A percentile compares a stretch with the other conserved stretches of the same genome.
Conservation (phyloP, 2,888 invertebrate genomes). For the Pediacus dermestoides region DNA sequence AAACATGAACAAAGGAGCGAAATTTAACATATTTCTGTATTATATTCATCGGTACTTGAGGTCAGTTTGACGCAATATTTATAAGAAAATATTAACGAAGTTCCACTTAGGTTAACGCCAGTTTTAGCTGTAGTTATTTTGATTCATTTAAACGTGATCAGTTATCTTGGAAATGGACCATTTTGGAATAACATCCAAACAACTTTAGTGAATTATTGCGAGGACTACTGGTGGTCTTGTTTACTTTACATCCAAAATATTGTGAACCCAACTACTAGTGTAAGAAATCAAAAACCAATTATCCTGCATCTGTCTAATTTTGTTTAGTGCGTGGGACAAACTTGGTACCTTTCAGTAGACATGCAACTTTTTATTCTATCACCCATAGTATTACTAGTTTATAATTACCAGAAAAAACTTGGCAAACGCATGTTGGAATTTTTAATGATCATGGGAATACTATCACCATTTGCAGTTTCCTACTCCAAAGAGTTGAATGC, state of each 20-base stretch:
- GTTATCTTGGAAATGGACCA: conserved; percentile 51
- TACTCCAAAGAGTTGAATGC: conserved; percentile 6
- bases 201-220: conserved; percentile 18
- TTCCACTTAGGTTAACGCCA: conserved; percentile 50
- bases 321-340: conserved; percentile 37
- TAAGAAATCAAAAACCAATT: too few species aligned
- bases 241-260: conserved; percentile 33
- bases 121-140: conserved; percentile 49
- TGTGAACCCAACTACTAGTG: too few species aligned
- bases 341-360: conserved; percentile 40
- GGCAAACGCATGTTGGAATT: conserved; percentile 16
- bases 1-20: conserved; percentile 14
- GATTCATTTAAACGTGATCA: conserved; percentile 47
- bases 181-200: conserved; percentile 45
- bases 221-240: conserved; percentile 31
- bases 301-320: too few species aligned
- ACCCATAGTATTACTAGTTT: conserved; percentile 47
- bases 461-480: conserved; percentile 7
- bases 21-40: conserved; percentile 23
- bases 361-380: conserved; percentile 38
- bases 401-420: too few species aligned
- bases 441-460: neutral
- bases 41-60: conserved; percentile 24
- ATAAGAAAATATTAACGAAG: neutral
- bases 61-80: conserved; percentile 21